Evolutionary conservation across 2,888 invertebrate species (phyloP).

Genomic region (Scotopteryx bipunctaria): DNA sequence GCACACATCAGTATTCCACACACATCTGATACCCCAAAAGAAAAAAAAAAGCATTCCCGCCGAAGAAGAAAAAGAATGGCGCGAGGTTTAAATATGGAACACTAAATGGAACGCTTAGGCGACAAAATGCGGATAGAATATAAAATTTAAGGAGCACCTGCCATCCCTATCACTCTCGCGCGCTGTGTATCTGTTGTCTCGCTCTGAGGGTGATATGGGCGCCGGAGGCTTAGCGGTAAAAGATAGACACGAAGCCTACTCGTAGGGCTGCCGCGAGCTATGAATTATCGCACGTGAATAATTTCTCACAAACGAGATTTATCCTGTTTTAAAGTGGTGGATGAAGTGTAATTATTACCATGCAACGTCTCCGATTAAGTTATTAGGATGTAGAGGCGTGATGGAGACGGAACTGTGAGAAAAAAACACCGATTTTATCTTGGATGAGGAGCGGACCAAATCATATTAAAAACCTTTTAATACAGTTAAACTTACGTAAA

Average conservation of each 20-base stretch:
- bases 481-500: too few species aligned
- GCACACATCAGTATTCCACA: slow-evolving; percentile 81
- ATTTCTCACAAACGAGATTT: slow-evolving; percentile 61
- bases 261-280: slow-evolving; percentile 64
- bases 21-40: slow-evolving; percentile 69
- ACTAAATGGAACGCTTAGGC: slow-evolving; percentile 84
- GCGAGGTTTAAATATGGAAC: slow-evolving; percentile 82
- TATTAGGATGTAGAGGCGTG: slow-evolving; percentile 8
- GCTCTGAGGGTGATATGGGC: slow-evolving; percentile 63
- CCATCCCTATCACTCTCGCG: slow-evolving; percentile 60
- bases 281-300: slow-evolving; percentile 63
- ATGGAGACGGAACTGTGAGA: neutral
- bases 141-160: slow-evolving; percentile 75
- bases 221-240: slow-evolving; percentile 82
- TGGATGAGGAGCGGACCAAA: too few species aligned
- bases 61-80: slow-evolving; percentile 74
- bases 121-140: slow-evolving; percentile 84
- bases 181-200: slow-evolving; percentile 54
- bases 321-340: slow-evolving; percentile 55
- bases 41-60: slow-evolving; percentile 73
- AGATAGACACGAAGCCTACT: slow-evolving; percentile 74
- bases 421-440: neutral
- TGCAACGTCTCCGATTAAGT: slow-evolving; percentile 34
- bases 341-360: slow-evolving; percentile 56
- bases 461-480: too few species aligned